Base-by-base conservation (phyloP, 2,888 invertebrate genomes). In the Ryuthela nishihirai region DNA sequence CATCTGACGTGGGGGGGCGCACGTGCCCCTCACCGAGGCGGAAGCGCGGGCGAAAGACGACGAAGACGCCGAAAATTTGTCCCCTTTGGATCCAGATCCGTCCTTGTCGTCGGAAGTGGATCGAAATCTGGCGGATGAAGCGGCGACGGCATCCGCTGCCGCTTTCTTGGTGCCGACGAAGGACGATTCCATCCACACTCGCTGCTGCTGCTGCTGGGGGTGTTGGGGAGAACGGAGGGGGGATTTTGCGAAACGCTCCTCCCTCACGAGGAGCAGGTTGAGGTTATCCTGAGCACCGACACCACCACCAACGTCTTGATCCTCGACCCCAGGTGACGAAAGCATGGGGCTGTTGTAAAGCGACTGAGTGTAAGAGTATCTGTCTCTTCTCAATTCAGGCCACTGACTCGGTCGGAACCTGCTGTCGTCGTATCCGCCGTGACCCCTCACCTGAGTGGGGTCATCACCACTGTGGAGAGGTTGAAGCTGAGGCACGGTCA, bases 171-270 rank as follows among this genome's bases (percentile, higher is more conserved):
- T 87, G 69, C 87, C 87, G 61, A 88, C 87, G 74, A 93, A 93
- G 65, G 90, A 90, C 76, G 90, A 91, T 75, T 93, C 93, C 74
- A 92, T 81, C 92, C 93, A 92, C 75, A 85, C 88, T 70, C 89
- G 75, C 70, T 67, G 62, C 18, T 67, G 60, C 5, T 64, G 68
- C 10, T 52, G 62, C 15, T 3, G 34, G 15, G n/a, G 34, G 12
- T 20, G 38, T 20, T 3, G 18, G 15, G 54, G 52, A 2, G 50
- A 50, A 9, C 32, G 68, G 81, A 80, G 49, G 65, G 67, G 24
- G 17, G 21, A 32, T 23, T 12, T 35, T 32, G n/a, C n/a, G 18
- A 42, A 38, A 64, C 56, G n/a, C 64, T 54, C 25, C 45, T 49
- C 34, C 3, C 45, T 39, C 18, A 25, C 42, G 7, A 34, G 41